Base-by-base conservation (phyloP, 2,113 vertebrate genomes). In the Scopus umbretta region DNA sequence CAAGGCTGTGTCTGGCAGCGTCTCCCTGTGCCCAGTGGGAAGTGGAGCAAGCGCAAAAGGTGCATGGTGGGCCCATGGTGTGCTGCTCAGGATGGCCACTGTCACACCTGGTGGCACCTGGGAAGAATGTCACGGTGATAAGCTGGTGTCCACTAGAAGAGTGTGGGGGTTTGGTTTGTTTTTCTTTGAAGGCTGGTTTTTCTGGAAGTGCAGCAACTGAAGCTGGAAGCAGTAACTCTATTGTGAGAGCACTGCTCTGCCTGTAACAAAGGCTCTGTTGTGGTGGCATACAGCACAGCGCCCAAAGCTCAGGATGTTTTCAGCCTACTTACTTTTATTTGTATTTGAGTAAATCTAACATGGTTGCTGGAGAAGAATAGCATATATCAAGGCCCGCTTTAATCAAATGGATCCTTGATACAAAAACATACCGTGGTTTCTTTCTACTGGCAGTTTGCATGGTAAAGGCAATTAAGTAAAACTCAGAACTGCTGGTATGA, bases 271-370 rank as follows among this genome's bases (percentile, higher is more conserved):
- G 92, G 84, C 91, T 75, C 86, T 82, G 73, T 90, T 97, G 92
- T 97, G 70, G 32, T 80, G 61, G 71, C 52, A 47, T 0, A 0
- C 59, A 89, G 80, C 75, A 86, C 76, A 91, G 80, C 1, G 23
- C 70, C 56, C 73, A 72, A 75, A 95, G 94, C 89, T 91, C 95
- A 91, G 92, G 92, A 92, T 87, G 86, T 96, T 96, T 95, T 92
- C 92, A 83, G 68, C 92, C 86, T 87, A 70, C 94, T 95, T 95
- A 62, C 80, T 95, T 86, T 83, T 84, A 72, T 95, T 93, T 5
- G 10, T 91, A 30, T 71, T 92, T 68, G 47, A 94, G 68, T 81
- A 91, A 75, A 88, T 86, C 86, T 81, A 83, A 56, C 40, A 45
- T 55, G 72, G 66, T 76, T 93, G 73, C 61, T 92, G 56, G 32